Base-by-base conservation (phyloP, 2,113 vertebrate genomes). In the Chionis minor region DNA sequence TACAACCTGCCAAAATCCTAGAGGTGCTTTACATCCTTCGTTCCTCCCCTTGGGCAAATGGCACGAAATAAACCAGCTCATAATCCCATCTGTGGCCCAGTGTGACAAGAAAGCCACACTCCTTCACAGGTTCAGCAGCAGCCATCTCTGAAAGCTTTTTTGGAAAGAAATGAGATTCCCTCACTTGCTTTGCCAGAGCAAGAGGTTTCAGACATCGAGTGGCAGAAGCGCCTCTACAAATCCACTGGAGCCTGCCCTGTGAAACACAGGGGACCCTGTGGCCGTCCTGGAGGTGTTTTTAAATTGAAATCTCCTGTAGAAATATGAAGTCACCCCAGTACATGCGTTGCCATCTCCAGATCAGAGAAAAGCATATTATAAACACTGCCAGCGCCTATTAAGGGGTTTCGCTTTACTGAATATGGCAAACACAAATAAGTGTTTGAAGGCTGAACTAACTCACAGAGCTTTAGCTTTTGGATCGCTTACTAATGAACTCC, bases 401-500 rank as follows among this genome's bases (percentile, higher is more conserved):
- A 85, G 66, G 87, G 62, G 78, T 95, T 96, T 96, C 4, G 19
- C 88, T 96, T 95, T 95, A 96, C 88, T 92, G 79, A 81, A 73
- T 73, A 85, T 95, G 96, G 92, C 92, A 94, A 95, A 93, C 81
- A 95, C 86, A 82, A 90, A 86, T 81, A 94, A 90, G 67, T 6
- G 2, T 85, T 89, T 81, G 62, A 78, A 81, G 92, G 81, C 55
- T 82, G 93, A 92, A 92, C 81, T 75, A 90, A 91, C 90, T 94
- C 70, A 33, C 62, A 94, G 42, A 81, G 90, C 75, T 81, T 95
- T 94, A 88, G 93, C 86, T 90, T 92, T 97, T 95, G 92, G 90
- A 93, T 96, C 92, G 93, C 82, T 95, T 71, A 86, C 96, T 96
- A 96, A 96, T 93, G 92, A 97, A 94, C 91, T 97, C 89, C 86